These are phyloP conservation scores for Siderastrea radians DNA, from an alignment of 92 coral and sea anemone species.

Conservation along the genomic window DNA sequence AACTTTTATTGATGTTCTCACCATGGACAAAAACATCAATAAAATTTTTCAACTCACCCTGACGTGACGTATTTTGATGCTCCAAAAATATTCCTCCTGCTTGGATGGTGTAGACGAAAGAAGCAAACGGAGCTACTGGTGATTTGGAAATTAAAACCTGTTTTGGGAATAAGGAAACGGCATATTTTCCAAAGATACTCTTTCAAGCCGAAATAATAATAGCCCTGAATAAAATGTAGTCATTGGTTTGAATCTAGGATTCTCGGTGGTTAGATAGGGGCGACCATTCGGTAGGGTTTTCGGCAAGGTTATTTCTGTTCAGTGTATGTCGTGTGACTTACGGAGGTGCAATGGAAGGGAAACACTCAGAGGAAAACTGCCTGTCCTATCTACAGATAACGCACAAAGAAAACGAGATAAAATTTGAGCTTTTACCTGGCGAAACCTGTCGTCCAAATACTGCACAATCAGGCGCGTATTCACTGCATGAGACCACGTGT, in stretches of 20 bases:
- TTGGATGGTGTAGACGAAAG: constrained; percentile 78
- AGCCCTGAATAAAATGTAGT: too few relatives aligned
- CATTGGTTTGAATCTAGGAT: too few relatives aligned
- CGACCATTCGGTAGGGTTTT: too few relatives aligned
- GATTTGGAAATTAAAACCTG: constrained; percentile 84
- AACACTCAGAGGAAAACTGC: too few relatives aligned
- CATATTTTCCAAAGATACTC: background rate
- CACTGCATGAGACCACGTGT: constrained; percentile 99
- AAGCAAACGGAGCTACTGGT: constrained; percentile 78
- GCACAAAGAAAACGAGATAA: background rate
- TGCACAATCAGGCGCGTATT: constrained; percentile 91
- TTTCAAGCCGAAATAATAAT: too few relatives aligned
- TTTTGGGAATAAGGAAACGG: background rate
- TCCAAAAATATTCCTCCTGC: constrained; percentile 77
- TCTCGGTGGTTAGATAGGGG: too few relatives aligned
- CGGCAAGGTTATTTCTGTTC: too few relatives aligned
- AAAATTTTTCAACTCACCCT: constrained; percentile 5
- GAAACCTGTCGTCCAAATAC: constrained; percentile 82
- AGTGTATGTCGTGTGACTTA: too few relatives aligned
- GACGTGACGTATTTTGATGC: constrained; percentile 9
- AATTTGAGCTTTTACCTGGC: constrained; percentile 75
- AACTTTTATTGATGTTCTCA: background rate
- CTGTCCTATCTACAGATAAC: too few relatives aligned
- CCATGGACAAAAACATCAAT: background rate
- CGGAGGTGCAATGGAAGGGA: too few relatives aligned